Conservation (phyloP, 1,140 invertebrate genomes). For the Nylanderia fulva region DNA sequence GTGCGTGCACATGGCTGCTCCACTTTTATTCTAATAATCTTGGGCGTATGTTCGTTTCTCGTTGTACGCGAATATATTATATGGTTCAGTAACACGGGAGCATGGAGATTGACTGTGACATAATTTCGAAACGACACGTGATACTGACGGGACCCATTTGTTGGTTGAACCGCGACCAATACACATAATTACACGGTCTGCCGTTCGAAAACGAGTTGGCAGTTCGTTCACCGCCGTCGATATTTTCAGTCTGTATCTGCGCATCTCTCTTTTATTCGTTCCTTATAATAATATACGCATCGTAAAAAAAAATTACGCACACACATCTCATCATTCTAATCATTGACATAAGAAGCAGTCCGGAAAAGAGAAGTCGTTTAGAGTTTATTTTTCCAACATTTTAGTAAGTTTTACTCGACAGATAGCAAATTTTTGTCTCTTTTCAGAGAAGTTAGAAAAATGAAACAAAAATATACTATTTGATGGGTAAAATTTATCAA, state of each 20-base stretch:
- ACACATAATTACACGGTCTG: constrained; percentile 66
- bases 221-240: constrained; percentile 60
- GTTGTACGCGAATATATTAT: constrained; percentile 21
- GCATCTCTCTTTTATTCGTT: background rate
- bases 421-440: too few relatives aligned
- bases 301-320: background rate
- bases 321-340: background rate
- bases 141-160: constrained; percentile 62
- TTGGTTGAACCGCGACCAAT: constrained; percentile 68
- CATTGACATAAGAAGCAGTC: too few relatives aligned
- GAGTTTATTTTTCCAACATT: too few relatives aligned
- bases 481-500: too few relatives aligned
- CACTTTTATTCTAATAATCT: constrained; percentile 18
- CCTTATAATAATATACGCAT: background rate
- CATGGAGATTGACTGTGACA: constrained; percentile 60
- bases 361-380: too few relatives aligned
- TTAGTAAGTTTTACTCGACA: too few relatives aligned
- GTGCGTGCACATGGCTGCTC: background rate
- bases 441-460: too few relatives aligned
- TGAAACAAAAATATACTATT: too few relatives aligned
- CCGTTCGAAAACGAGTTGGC: constrained; percentile 69
- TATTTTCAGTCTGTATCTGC: background rate
- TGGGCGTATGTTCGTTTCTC: background rate
- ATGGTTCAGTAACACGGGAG: constrained; percentile 57
- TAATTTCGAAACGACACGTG: constrained; percentile 59